A percentile compares a stretch with the other conserved stretches of the same genome.
These are phyloP conservation scores for Drosophila demipolita DNA, from an alignment of 2,888 invertebrate genomes.

Conservation along the genomic window DNA sequence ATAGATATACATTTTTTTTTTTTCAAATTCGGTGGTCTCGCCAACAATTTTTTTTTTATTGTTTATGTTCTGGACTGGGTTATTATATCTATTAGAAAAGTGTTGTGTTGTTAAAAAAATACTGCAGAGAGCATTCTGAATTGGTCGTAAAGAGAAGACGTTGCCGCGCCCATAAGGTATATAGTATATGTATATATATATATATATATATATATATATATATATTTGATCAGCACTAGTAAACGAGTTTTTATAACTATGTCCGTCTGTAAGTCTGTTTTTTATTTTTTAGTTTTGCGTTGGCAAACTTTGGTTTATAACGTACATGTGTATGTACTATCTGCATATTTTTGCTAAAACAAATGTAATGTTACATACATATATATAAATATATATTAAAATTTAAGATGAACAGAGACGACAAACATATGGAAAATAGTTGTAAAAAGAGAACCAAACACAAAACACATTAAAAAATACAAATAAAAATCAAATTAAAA, in stretches of 20 bases:
- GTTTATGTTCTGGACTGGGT: background rate
- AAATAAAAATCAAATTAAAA: conserved; percentile 25
- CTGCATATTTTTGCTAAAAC: conserved; percentile 13
- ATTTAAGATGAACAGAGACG: conserved; percentile 42
- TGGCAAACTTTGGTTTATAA: conserved; percentile 2
- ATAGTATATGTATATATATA: background rate
- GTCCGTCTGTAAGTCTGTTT: background rate
- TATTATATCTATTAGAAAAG: background rate
- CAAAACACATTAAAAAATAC: conserved; percentile 15
- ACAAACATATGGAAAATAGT: conserved; percentile 29
- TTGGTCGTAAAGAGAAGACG: background rate
- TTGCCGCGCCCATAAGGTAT: background rate
- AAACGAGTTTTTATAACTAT: background rate
- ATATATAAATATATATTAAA: conserved; percentile 31
- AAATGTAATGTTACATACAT: conserved; percentile 5
- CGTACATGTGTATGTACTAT: background rate
- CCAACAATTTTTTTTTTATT: too few species aligned
- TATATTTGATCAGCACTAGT: background rate
- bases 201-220: background rate
- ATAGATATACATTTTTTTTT: background rate
- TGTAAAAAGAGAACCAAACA: conserved; percentile 40
- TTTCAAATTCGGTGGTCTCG: background rate
- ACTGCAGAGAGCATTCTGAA: background rate
- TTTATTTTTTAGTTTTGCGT: background rate
- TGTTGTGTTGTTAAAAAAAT: background rate